phyloP scores from a whole-genome alignment of 2,113 vertebrate genomes.

The Coreoperca whiteheadi region DNA sequence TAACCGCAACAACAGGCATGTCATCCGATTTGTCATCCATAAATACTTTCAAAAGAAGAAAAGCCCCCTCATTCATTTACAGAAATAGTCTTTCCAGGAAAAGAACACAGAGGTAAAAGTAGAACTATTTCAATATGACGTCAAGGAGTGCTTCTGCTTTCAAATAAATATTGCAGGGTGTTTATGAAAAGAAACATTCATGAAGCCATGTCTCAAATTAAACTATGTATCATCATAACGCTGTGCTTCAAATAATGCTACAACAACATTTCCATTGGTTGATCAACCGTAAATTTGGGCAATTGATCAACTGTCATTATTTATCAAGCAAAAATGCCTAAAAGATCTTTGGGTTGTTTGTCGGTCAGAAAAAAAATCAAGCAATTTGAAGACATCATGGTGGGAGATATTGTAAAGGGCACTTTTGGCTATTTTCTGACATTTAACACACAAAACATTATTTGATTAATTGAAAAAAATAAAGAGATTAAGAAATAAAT shows the following conservation, averaged over 20 bases:
- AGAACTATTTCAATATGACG: not conserved
- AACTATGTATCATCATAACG: not conserved
- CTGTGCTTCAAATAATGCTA: not conserved
- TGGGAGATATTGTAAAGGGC: not conserved
- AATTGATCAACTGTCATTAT: not conserved
- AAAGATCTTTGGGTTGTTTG: not conserved
- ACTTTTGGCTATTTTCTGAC: not conserved
- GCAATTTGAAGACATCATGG: not conserved
- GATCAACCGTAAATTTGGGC: not conserved
- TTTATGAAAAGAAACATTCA: not conserved
- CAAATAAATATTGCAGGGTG: not conserved
- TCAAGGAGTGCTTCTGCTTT: not conserved
- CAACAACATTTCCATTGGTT: not conserved
- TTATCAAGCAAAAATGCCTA: not conserved
- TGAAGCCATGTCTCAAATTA: too few relatives aligned
- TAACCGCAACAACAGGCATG: constrained; percentile 9
- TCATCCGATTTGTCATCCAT: constrained; percentile 39
- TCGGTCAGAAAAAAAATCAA: not conserved
- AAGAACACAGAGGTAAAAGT: not conserved
- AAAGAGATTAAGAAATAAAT: not conserved
- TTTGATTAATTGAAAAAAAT: not conserved
- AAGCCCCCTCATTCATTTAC: not conserved
- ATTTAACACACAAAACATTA: too few relatives aligned
- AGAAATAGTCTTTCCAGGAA: constrained; percentile 8
- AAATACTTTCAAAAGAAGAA: constrained; percentile 16